Evolutionary conservation across 2,888 invertebrate genomes (phyloP).

Genomic region (Lepidochitona cinerea): DNA sequence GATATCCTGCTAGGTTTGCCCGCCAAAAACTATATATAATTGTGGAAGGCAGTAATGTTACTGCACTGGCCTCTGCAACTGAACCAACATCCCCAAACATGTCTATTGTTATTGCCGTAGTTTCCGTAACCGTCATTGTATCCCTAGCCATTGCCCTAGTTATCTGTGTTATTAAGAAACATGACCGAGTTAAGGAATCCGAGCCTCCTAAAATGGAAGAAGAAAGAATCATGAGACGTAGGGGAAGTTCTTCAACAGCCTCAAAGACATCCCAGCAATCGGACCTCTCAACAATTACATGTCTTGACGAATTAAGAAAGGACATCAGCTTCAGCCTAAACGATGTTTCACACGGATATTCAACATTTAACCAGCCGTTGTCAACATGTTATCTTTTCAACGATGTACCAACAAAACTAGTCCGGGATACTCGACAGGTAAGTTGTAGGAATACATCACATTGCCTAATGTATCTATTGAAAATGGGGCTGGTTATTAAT

Average conservation of each 20-base stretch:
- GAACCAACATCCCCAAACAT: slow-evolving; percentile 27
- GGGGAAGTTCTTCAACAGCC: background rate
- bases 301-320: background rate
- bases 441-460: no score
- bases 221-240: background rate
- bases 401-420: no score
- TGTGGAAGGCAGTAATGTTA: slow-evolving; percentile 8
- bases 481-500: no score
- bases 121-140: slow-evolving; percentile 39
- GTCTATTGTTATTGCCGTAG: slow-evolving; percentile 39
- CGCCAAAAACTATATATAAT: slow-evolving; percentile 8
- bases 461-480: no score
- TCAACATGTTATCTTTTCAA: background rate
- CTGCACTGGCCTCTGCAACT: background rate
- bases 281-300: background rate
- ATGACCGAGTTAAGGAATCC: slow-evolving; percentile 19
- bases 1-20: slow-evolving; percentile 11
- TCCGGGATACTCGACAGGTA: no score
- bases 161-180: slow-evolving; percentile 35
- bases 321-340: background rate
- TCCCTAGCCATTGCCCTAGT: slow-evolving; percentile 35
- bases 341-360: background rate
- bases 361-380: background rate
- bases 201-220: background rate
- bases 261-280: slow-evolving; percentile 3